A percentile compares a stretch with the other conserved stretches of the same genome.
phyloP scores from a whole-genome alignment of 2,888 invertebrate genomes.

The Netelia inedita region DNA sequence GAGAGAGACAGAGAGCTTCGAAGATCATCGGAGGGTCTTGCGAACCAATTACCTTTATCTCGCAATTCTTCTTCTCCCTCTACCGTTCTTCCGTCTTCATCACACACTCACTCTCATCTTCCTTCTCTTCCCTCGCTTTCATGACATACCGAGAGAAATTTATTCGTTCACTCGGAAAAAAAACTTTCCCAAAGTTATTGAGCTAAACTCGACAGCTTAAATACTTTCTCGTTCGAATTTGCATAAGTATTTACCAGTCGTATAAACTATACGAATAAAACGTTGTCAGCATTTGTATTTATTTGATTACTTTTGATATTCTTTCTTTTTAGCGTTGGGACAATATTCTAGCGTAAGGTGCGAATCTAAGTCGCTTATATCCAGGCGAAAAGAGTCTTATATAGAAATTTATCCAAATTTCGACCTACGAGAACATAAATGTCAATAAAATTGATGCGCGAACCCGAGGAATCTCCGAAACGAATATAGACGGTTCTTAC shows the following conservation, averaged over 20 bases:
- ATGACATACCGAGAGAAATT: slow-evolving; percentile 54
- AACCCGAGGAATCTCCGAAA: slow-evolving; percentile 59
- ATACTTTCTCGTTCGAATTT: too few relatives aligned
- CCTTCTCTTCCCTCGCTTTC: slow-evolving; percentile 46
- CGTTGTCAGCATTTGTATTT: too few relatives aligned
- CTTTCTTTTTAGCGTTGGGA: neutral
- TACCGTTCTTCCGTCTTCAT: slow-evolving; percentile 39
- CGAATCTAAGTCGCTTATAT: slow-evolving; percentile 30
- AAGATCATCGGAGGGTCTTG: slow-evolving; percentile 72
- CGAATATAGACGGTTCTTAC: slow-evolving; percentile 62
- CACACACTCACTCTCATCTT: slow-evolving; percentile 35
- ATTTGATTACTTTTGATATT: too few relatives aligned
- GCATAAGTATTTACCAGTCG: too few relatives aligned
- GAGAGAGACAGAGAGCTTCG: slow-evolving; percentile 68
- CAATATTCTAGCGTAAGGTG: slow-evolving; percentile 8
- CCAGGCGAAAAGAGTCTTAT: slow-evolving; percentile 15
- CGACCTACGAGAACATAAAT: slow-evolving; percentile 37
- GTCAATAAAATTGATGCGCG: slow-evolving; percentile 62
- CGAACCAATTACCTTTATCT: slow-evolving; percentile 74
- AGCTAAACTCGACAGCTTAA: too few relatives aligned
- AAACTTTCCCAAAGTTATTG: slow-evolving; percentile 21
- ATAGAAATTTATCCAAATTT: slow-evolving; percentile 67
- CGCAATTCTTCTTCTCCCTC: slow-evolving; percentile 57
- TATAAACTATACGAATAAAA: too few relatives aligned
- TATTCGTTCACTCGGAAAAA: slow-evolving; percentile 10